Evolutionary conservation across 2,113 vertebrate species (phyloP).

Genomic region (Ranitomeya variabilis): DNA sequence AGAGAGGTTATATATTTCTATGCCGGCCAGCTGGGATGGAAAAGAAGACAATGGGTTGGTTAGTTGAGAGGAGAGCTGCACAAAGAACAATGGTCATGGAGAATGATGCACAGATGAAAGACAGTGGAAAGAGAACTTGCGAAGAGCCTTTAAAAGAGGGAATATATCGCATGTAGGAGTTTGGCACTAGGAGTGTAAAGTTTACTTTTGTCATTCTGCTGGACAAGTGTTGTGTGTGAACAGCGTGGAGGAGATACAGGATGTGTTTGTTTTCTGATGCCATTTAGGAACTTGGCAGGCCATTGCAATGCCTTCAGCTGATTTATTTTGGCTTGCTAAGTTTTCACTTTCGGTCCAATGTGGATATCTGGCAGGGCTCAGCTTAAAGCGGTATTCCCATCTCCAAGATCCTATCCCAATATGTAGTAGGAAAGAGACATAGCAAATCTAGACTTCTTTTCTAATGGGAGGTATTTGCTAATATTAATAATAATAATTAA

Average conservation of each 20-base stretch:
- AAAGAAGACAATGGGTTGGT: not conserved
- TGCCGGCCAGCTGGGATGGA: not conserved
- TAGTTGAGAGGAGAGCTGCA: not conserved
- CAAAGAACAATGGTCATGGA: not conserved
- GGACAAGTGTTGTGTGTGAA: not conserved
- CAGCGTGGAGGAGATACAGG: not conserved
- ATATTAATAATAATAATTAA: no score
- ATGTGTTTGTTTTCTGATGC: not conserved
- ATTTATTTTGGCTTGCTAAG: not conserved
- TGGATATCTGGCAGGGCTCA: not conserved
- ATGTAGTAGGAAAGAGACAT: no score
- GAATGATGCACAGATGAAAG: not conserved
- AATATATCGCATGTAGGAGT: not conserved
- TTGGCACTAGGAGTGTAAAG: not conserved
- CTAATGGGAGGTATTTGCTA: no score
- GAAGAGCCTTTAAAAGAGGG: not conserved
- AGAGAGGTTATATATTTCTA: not conserved
- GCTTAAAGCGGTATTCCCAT: not conserved
- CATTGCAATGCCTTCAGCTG: not conserved
- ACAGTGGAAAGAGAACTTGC: not conserved
- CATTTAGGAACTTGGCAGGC: not conserved
- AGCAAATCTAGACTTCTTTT: no score
- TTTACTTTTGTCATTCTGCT: constrained; percentile 13
- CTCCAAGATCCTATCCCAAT: no score
- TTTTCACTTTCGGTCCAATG: not conserved